Conservation (phyloP, 2,113 vertebrate species). For the Ginglymostoma cirratum region DNA sequence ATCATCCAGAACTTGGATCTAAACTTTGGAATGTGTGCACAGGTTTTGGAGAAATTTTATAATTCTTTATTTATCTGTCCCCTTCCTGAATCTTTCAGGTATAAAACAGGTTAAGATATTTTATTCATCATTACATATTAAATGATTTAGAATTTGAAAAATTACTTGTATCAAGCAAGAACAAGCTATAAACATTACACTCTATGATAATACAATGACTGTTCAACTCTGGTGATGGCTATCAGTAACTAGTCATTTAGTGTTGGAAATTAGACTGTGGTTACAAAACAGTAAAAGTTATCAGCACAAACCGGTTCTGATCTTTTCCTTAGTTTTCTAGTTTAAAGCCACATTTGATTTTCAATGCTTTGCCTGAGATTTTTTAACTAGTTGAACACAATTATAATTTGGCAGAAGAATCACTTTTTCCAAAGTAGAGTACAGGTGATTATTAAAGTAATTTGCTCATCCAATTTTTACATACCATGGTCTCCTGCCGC, state of each 20-base stretch:
- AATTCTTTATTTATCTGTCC: not conserved
- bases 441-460: not conserved
- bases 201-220: too few relatives aligned
- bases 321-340: not conserved
- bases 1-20: too few relatives aligned
- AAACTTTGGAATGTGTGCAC: not conserved
- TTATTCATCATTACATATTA: not conserved
- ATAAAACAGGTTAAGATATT: not conserved
- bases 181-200: too few relatives aligned
- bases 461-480: not conserved
- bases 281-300: not conserved
- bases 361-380: not conserved
- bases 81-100: not conserved
- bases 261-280: not conserved
- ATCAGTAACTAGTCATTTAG: not conserved
- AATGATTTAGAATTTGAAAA: not conserved
- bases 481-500: conserved; percentile 38
- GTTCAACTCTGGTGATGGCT: too few relatives aligned
- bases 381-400: not conserved
- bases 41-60: not conserved
- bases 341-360: not conserved
- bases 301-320: not conserved
- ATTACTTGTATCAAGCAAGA: too few relatives aligned
- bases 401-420: not conserved
- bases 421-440: not conserved